Evolutionary conservation across 2,888 invertebrate genomes (phyloP).

Genomic region (Leptopilina syphax): DNA sequence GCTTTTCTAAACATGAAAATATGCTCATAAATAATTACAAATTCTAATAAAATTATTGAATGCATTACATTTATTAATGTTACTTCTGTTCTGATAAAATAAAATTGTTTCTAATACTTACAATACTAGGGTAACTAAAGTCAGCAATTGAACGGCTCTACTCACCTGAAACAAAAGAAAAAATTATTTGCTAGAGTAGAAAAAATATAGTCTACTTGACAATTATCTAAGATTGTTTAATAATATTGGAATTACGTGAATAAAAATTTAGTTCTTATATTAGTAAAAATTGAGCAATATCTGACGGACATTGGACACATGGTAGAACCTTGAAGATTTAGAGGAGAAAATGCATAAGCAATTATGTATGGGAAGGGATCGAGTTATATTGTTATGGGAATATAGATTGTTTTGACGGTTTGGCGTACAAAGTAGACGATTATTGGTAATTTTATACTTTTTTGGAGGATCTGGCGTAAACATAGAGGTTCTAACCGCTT

Average conservation of each 20-base stretch:
- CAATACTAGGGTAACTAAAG: neutral
- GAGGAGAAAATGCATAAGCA: constrained; percentile 42
- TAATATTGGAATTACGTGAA: neutral
- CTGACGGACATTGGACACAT: neutral
- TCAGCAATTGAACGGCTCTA: neutral
- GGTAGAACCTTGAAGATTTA: constrained; percentile 24
- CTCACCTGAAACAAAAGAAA: constrained; percentile 26
- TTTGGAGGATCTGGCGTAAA: constrained; percentile 71
- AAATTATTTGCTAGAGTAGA: neutral
- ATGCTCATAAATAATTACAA: too few relatives aligned
- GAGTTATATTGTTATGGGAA: constrained; percentile 41
- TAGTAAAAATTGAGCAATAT: neutral
- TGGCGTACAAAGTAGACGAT: constrained; percentile 60
- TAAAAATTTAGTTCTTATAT: neutral
- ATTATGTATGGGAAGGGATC: constrained; percentile 45
- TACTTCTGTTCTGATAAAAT: too few relatives aligned
- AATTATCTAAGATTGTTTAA: neutral
- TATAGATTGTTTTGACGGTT: constrained; percentile 43
- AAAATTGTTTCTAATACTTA: neutral
- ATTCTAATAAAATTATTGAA: too few relatives aligned
- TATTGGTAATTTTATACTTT: constrained; percentile 74
- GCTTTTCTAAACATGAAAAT: too few relatives aligned
- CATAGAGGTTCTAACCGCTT: constrained; percentile 71
- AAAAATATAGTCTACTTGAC: neutral
- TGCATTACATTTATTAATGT: too few relatives aligned